Conservation (phyloP, 2,888 invertebrate genomes). For the Nysson spinosus region DNA sequence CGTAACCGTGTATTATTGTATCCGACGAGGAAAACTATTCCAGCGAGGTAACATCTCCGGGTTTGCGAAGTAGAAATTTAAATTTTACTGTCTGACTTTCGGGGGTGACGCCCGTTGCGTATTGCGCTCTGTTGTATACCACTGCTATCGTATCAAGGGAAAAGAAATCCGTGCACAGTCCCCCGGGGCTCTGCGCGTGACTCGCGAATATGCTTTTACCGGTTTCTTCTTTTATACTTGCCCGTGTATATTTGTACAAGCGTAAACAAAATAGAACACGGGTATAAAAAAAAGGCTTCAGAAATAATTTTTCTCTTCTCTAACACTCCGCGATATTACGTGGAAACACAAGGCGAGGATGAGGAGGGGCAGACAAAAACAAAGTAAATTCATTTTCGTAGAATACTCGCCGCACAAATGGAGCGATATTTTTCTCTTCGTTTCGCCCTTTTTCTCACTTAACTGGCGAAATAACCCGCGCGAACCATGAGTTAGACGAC, state of each 20-base stretch:
- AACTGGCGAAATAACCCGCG: slow-evolving; percentile 46
- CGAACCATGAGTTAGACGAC: slow-evolving; percentile 62
- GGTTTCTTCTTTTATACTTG: background rate
- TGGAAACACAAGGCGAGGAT: slow-evolving; percentile 34
- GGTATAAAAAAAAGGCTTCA: slow-evolving; percentile 27
- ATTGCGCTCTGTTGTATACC: background rate
- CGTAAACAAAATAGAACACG: slow-evolving; percentile 39
- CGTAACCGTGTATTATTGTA: slow-evolving; percentile 21
- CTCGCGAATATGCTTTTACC: slow-evolving; percentile 3
- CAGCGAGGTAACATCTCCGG: slow-evolving; percentile 4
- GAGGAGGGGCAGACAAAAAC: slow-evolving; percentile 52
- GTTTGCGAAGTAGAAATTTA: slow-evolving; percentile 23
- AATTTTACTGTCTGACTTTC: slow-evolving; percentile 33
- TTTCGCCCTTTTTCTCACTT: slow-evolving; percentile 13
- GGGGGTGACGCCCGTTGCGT: background rate
- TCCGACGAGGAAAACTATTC: slow-evolving; percentile 1
- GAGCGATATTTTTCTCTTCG: slow-evolving; percentile 47
- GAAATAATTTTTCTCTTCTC: slow-evolving; percentile 59
- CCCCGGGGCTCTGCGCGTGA: slow-evolving; percentile 10
- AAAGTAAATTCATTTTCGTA: slow-evolving; percentile 61
- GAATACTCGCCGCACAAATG: slow-evolving; percentile 58
- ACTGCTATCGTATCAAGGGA: slow-evolving; percentile 24
- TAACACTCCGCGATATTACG: slow-evolving; percentile 43
- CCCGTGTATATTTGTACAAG: background rate
- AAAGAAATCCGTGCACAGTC: slow-evolving; percentile 34